A percentile compares a stretch with the other conserved stretches of the same genome.
These are phyloP conservation scores for Steromphala cineraria DNA, from an alignment of 2,888 invertebrate species.

Conservation along the genomic window DNA sequence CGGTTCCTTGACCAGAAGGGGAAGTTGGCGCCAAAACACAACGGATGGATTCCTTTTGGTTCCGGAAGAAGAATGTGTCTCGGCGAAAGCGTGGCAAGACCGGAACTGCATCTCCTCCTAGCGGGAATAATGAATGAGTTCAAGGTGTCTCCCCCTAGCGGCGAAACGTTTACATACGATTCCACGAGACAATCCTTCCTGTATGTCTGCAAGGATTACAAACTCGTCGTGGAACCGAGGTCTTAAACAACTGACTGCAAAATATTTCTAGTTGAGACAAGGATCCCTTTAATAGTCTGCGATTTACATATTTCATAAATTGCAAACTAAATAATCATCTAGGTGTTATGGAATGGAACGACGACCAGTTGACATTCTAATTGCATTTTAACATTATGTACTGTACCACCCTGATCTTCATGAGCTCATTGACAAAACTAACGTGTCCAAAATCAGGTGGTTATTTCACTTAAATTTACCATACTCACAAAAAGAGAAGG, in stretches of 20 bases:
- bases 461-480: too few relatives aligned
- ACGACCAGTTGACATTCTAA: too few relatives aligned
- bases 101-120: slow-evolving; percentile 52
- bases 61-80: slow-evolving; percentile 59
- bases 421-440: too few relatives aligned
- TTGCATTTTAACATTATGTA: too few relatives aligned
- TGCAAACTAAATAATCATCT: too few relatives aligned
- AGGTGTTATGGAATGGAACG: too few relatives aligned
- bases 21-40: slow-evolving; percentile 50
- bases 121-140: slow-evolving; percentile 47
- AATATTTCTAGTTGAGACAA: too few relatives aligned
- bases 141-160: slow-evolving; percentile 40
- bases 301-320: too few relatives aligned
- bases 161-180: slow-evolving; percentile 29
- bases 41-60: slow-evolving; percentile 59
- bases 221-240: neutral
- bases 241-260: neutral
- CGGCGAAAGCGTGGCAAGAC: slow-evolving; percentile 58
- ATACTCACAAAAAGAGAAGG: too few relatives aligned
- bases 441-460: too few relatives aligned
- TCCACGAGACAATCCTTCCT: neutral
- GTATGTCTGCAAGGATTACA: neutral
- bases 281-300: too few relatives aligned
- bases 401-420: too few relatives aligned
- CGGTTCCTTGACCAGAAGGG: slow-evolving; percentile 53